Percentiles rank a stretch among this genome's conserved stretches.
Evolutionary conservation across 1,140 invertebrate genomes (phyloP).

Genomic region (Antheraea pernyi): DNA sequence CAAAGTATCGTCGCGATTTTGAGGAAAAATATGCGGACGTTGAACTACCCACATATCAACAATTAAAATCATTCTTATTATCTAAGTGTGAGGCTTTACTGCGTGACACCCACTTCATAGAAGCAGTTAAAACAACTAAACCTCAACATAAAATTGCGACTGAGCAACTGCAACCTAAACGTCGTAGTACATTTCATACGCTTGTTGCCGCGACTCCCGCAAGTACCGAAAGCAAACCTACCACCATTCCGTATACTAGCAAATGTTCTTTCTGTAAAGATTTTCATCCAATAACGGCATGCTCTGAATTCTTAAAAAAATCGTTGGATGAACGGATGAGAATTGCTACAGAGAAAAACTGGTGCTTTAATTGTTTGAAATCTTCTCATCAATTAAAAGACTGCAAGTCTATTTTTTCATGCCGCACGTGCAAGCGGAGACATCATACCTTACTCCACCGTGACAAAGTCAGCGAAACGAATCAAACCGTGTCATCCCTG

Average conservation of each 20-base stretch:
- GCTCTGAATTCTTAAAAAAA: constrained; percentile 25
- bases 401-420: constrained; percentile 30
- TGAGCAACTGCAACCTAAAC: neutral
- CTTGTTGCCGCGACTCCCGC: neutral
- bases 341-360: constrained; percentile 21
- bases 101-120: neutral
- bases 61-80: neutral
- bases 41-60: neutral
- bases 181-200: neutral
- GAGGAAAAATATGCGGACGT: constrained; percentile 15
- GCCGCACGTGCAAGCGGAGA: constrained; percentile 24
- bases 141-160: too few relatives aligned
- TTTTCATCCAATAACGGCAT: neutral
- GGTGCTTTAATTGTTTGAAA: constrained; percentile 33
- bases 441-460: neutral
- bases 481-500: neutral
- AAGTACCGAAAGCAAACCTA: neutral
- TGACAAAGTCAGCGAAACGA: neutral
- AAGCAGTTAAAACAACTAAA: neutral
- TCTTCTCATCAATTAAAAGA: constrained; percentile 27
- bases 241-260: neutral
- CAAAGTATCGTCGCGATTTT: constrained; percentile 14
- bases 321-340: constrained; percentile 30
- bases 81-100: neutral
- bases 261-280: neutral